phyloP scores from a whole-genome alignment of 2,113 vertebrate genomes.

The Chamaea fasciata region DNA sequence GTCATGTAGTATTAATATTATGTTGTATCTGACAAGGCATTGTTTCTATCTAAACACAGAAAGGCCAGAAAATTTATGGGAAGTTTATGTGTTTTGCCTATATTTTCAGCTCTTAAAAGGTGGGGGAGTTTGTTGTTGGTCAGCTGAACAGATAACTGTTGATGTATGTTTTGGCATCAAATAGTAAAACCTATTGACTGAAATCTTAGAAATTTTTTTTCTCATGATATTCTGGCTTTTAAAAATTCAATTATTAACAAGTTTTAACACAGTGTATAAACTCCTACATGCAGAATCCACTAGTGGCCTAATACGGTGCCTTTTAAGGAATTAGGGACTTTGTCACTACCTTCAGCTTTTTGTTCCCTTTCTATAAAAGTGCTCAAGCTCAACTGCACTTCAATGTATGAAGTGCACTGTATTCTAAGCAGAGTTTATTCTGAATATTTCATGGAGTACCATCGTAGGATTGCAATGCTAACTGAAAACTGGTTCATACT shows the following conservation, averaged over 20 bases:
- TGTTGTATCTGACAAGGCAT: not conserved
- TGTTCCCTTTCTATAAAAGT: not conserved
- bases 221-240: not conserved
- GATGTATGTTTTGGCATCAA: not conserved
- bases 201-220: not conserved
- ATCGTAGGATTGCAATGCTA: not conserved
- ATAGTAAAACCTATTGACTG: not conserved
- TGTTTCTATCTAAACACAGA: not conserved
- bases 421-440: not conserved
- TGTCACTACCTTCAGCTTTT: not conserved
- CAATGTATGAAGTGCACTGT: accelerated
- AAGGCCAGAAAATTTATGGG: not conserved
- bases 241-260: not conserved
- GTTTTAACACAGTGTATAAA: not conserved
- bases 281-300: not conserved
- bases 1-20: conserved; percentile 16
- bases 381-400: not conserved
- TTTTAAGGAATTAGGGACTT: not conserved
- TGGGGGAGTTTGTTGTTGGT: accelerated
- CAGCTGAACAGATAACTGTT: not conserved
- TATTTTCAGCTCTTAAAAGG: not conserved
- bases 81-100: not conserved
- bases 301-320: not conserved
- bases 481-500: not conserved
- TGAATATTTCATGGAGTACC: not conserved